These are phyloP conservation scores for Dermolepida albohirtum DNA, from an alignment of 2,888 invertebrate species.

Conservation along the genomic window DNA sequence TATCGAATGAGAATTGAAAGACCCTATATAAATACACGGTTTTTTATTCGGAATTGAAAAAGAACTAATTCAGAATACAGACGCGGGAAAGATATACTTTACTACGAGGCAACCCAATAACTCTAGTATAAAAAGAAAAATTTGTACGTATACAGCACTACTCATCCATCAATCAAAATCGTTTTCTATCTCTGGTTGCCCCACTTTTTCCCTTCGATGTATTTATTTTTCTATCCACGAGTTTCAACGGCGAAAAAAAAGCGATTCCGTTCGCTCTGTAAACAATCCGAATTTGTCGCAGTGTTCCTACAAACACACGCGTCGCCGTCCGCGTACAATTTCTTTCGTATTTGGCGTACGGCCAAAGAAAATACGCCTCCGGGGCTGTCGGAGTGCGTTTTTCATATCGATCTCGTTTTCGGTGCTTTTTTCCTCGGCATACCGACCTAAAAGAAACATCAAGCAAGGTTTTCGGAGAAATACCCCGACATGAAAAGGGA, in stretches of 20 bases:
- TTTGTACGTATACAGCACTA: background rate
- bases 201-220: slow-evolving; percentile 4
- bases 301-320: background rate
- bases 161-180: slow-evolving; percentile 34
- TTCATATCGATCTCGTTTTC: slow-evolving; percentile 32
- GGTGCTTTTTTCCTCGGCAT: background rate
- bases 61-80: no score
- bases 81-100: background rate
- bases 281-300: slow-evolving; percentile 35
- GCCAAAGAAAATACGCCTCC: slow-evolving; percentile 36
- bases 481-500: background rate
- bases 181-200: slow-evolving; percentile 19
- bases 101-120: slow-evolving; percentile 19
- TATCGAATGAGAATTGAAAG: no score
- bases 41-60: no score
- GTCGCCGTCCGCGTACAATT: slow-evolving; percentile 12
- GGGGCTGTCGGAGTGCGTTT: slow-evolving; percentile 31
- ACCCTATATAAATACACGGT: no score
- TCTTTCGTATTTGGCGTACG: slow-evolving; percentile 32
- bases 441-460: background rate
- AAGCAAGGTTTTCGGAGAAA: background rate
- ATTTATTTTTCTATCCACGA: slow-evolving; percentile 29
- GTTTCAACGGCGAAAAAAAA: slow-evolving; percentile 2
- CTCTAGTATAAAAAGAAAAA: slow-evolving; percentile 11
- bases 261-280: slow-evolving; percentile 24